Percentiles rank a stretch among this genome's conserved stretches.
Conservation (phyloP, 1,140 invertebrate species). For the Coenobita brevimanus region DNA sequence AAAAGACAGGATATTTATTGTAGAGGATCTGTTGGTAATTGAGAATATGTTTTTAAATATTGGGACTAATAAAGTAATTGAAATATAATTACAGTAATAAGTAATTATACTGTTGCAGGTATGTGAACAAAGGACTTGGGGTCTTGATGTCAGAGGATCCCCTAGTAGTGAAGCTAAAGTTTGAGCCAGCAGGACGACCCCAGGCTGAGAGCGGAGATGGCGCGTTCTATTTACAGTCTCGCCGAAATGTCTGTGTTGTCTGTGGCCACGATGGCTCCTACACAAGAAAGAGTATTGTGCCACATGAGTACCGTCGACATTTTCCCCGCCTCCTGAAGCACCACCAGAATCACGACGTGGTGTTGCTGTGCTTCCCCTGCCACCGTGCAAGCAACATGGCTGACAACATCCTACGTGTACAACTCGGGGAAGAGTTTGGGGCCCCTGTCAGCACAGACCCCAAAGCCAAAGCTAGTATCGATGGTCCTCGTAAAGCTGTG, state of each 20-base stretch:
- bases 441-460: conserved; percentile 78
- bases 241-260: conserved; percentile 89
- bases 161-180: conserved; percentile 83
- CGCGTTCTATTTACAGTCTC: conserved; percentile 73
- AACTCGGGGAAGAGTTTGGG: conserved; percentile 79
- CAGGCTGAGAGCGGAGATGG: conserved; percentile 79
- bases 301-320: conserved; percentile 87
- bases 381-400: conserved; percentile 82
- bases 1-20: no score
- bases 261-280: conserved; percentile 83
- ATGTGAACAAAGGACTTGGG: conserved; percentile 79
- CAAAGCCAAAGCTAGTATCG: conserved; percentile 71
- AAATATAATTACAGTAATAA: no score
- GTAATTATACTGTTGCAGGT: no score
- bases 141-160: conserved; percentile 80
- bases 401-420: conserved; percentile 79
- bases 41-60: no score
- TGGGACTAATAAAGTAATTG: no score
- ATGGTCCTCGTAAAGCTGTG: conserved; percentile 76
- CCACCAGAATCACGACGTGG: conserved; percentile 87
- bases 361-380: conserved; percentile 84
- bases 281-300: conserved; percentile 87
- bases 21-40: no score
- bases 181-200: conserved; percentile 86
- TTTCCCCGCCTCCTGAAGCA: conserved; percentile 88